Conservation (phyloP, 2,888 invertebrate genomes). For the Parasteatoda lunata region DNA sequence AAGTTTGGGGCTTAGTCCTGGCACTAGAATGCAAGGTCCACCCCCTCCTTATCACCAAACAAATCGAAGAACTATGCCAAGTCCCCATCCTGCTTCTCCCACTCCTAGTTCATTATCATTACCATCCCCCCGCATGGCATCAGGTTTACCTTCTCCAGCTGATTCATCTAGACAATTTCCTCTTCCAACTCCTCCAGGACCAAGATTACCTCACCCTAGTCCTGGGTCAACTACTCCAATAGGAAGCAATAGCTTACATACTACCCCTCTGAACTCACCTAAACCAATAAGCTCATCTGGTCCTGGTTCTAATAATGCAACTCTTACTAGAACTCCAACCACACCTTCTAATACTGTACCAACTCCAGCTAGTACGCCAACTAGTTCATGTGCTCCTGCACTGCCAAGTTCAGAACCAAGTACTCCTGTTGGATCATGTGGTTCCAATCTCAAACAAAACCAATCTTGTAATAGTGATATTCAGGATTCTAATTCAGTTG, state of each 20-base stretch:
- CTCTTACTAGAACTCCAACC: conserved; percentile 56
- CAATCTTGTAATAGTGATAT: conserved; percentile 50
- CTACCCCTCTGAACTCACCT: conserved; percentile 78
- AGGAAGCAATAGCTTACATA: conserved; percentile 71
- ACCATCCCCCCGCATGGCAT: conserved; percentile 83
- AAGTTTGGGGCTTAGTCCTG: conserved; percentile 71
- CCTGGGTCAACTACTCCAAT: conserved; percentile 72
- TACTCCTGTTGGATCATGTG: conserved; percentile 68
- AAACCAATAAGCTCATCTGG: conserved; percentile 71
- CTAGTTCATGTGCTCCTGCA: conserved; percentile 55
- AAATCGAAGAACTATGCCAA: conserved; percentile 81
- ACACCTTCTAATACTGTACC: conserved; percentile 62
- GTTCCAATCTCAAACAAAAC: conserved; percentile 61
- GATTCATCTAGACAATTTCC: conserved; percentile 78
- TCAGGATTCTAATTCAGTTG: conserved; percentile 65
- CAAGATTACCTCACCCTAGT: conserved; percentile 77
- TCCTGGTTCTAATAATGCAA: conserved; percentile 54
- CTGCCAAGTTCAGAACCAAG: conserved; percentile 69
- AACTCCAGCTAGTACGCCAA: conserved; percentile 62
- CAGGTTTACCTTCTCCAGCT: conserved; percentile 82
- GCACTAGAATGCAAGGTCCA: conserved; percentile 79
- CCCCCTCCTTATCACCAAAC: conserved; percentile 86
- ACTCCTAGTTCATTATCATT: conserved; percentile 80
- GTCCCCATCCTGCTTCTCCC: conserved; percentile 82
- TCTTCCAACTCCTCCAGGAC: conserved; percentile 72